Evolutionary conservation across 2,888 invertebrate genomes (phyloP).

Genomic region (Eurytoma adleriae): DNA sequence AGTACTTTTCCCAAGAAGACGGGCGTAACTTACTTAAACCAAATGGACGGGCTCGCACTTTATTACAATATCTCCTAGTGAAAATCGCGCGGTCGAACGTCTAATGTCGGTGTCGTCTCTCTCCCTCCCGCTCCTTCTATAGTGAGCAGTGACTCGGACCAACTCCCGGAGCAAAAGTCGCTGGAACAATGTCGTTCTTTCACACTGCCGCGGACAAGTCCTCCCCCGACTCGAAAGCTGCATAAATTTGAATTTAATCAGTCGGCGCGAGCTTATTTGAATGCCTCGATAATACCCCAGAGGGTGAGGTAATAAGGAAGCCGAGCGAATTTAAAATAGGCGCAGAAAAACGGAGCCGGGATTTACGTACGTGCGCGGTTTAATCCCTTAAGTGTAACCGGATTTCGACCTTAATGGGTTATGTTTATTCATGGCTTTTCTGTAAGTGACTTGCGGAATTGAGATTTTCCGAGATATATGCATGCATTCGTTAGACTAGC

Average conservation of each 20-base stretch:
- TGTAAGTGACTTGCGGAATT: background rate
- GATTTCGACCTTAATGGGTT: slow-evolving; percentile 22
- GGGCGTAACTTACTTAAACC: slow-evolving; percentile 32
- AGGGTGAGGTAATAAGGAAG: background rate
- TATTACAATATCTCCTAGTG: slow-evolving; percentile 35
- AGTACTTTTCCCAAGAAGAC: background rate
- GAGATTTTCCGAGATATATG: slow-evolving; percentile 4
- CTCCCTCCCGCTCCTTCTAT: background rate
- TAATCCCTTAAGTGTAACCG: slow-evolving; percentile 35
- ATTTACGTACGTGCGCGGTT: slow-evolving; percentile 15
- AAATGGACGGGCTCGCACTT: slow-evolving; percentile 15
- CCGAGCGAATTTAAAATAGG: background rate
- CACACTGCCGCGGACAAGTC: background rate
- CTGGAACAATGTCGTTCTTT: slow-evolving; percentile 8
- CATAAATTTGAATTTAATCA: slow-evolving; percentile 46
- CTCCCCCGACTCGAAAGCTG: background rate
- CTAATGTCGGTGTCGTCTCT: background rate
- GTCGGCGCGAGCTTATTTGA: slow-evolving; percentile 11
- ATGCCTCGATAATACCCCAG: slow-evolving; percentile 8
- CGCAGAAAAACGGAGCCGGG: background rate
- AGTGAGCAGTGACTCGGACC: too few relatives aligned
- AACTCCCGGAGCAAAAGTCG: background rate
- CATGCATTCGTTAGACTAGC: slow-evolving; percentile 1
- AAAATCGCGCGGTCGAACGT: background rate
- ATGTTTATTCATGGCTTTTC: slow-evolving; percentile 30